Percentiles rank a stretch among this genome's conserved stretches.
These are phyloP conservation scores for Acronicta leporina DNA, from an alignment of 2,888 invertebrate genomes.

Conservation along the genomic window DNA sequence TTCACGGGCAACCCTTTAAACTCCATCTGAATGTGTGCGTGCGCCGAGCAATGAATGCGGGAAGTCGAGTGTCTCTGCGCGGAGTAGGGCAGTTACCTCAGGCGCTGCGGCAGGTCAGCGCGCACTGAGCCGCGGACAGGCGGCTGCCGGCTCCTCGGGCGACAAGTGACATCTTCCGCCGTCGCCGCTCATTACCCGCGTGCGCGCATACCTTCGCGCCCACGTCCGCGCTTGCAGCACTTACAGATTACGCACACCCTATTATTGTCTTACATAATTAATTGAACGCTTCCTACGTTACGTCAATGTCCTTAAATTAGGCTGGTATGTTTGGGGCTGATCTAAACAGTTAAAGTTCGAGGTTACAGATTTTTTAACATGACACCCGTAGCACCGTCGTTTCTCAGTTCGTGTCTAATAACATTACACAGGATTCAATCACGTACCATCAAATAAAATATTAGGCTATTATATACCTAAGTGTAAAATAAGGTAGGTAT, in stretches of 20 bases:
- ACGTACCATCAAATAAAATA: too few species aligned
- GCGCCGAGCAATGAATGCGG: slow-evolving; percentile 9
- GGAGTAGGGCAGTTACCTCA: slow-evolving; percentile 28
- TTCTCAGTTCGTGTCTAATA: too few species aligned
- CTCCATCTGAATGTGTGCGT: not conserved
- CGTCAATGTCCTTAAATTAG: slow-evolving; percentile 36
- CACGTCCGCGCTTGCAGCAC: slow-evolving; percentile 54
- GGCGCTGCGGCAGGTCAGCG: slow-evolving; percentile 31
- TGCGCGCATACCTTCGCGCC: slow-evolving; percentile 60
- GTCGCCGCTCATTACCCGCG: slow-evolving; percentile 58
- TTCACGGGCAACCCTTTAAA: not conserved
- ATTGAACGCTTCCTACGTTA: slow-evolving; percentile 49
- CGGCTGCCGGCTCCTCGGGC: slow-evolving; percentile 50
- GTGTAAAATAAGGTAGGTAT: too few species aligned
- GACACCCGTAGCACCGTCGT: too few species aligned
- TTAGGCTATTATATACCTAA: too few species aligned
- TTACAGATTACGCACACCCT: slow-evolving; percentile 45
- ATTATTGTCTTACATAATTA: slow-evolving; percentile 58
- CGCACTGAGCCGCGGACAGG: slow-evolving; percentile 38
- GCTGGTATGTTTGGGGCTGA: slow-evolving; percentile 13
- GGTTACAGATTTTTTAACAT: too few species aligned
- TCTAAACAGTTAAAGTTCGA: not conserved
- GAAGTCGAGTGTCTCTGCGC: slow-evolving; percentile 12
- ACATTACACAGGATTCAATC: too few species aligned
- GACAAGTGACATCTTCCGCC: slow-evolving; percentile 64